A percentile compares a stretch with the other conserved stretches of the same genome.
These are phyloP conservation scores for Parauchenoglanis punctatus DNA, from an alignment of 2,797 vertebrate genomes.

Conservation along the genomic window DNA sequence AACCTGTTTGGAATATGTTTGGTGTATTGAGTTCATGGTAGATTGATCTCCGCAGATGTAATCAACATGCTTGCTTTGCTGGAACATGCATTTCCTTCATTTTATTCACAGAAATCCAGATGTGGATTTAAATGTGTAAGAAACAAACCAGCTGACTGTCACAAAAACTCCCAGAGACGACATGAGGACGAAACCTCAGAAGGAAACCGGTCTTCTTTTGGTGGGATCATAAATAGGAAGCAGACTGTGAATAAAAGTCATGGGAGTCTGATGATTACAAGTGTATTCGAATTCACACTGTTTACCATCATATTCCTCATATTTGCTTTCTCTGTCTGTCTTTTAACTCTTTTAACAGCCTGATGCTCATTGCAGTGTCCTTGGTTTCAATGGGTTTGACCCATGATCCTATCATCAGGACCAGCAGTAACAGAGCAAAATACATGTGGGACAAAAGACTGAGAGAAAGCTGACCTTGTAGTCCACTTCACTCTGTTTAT, in stretches of 20 bases:
- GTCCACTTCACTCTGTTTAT: constrained; percentile 74
- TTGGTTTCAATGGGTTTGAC: constrained; percentile 66
- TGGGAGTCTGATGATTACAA: not conserved
- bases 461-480: constrained; percentile 66
- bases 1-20: constrained; percentile 30
- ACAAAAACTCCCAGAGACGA: no score
- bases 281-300: not conserved
- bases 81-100: not conserved
- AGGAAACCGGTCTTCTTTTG: not conserved
- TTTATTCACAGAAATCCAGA: not conserved
- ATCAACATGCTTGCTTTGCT: constrained; percentile 18
- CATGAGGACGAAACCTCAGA: not conserved
- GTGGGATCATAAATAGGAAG: not conserved
- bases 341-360: constrained; percentile 43
- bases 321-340: no score
- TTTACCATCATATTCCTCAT: not conserved
- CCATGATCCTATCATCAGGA: constrained; percentile 69
- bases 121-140: not conserved
- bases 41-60: constrained; percentile 31
- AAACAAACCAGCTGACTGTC: not conserved
- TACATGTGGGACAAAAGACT: constrained; percentile 68
- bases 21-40: constrained; percentile 18
- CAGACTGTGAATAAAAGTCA: not conserved
- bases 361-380: constrained; percentile 51
- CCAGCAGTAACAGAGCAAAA: constrained; percentile 63